phyloP scores from a whole-genome alignment of 2,113 vertebrate genomes.

The Romanogobio albipinnatus region DNA sequence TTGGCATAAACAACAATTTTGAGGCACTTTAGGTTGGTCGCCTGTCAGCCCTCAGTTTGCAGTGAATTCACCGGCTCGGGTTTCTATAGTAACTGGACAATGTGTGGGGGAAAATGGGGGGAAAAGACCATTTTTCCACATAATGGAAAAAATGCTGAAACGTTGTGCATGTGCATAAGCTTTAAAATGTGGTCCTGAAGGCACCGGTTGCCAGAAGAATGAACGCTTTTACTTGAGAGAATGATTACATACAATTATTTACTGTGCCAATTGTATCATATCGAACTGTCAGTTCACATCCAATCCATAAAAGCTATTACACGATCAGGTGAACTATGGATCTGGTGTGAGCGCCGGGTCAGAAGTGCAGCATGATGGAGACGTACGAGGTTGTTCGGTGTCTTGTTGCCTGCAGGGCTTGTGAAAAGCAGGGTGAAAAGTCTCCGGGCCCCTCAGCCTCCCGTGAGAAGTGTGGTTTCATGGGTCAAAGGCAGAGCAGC shows the following conservation, averaged over 20 bases:
- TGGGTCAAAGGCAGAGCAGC: constrained; percentile 45
- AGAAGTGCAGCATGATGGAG: constrained; percentile 37
- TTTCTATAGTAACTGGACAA: constrained; percentile 63
- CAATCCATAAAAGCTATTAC: constrained; percentile 58
- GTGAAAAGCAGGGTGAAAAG: background rate
- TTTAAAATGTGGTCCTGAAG: constrained; percentile 10
- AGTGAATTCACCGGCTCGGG: constrained; percentile 48
- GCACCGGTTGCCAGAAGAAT: background rate
- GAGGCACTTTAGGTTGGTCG: constrained; percentile 34
- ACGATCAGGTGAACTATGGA: constrained; percentile 49
- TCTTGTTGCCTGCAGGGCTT: background rate
- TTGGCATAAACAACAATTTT: background rate
- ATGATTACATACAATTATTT: background rate
- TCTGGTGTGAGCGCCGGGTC: constrained; percentile 25
- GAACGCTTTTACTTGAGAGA: background rate
- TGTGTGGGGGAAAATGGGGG: constrained; percentile 48
- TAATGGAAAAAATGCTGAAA: constrained; percentile 29
- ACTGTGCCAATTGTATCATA: background rate
- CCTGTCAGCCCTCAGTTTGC: constrained; percentile 34
- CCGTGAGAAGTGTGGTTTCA: background rate
- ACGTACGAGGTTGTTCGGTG: constrained; percentile 1
- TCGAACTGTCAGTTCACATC: constrained; percentile 15
- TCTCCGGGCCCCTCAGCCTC: background rate
- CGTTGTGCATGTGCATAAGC: background rate
- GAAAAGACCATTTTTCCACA: constrained; percentile 42